Evolutionary conservation across 2,888 invertebrate species (phyloP).

Genomic region (Phytoseiulus persimilis): DNA sequence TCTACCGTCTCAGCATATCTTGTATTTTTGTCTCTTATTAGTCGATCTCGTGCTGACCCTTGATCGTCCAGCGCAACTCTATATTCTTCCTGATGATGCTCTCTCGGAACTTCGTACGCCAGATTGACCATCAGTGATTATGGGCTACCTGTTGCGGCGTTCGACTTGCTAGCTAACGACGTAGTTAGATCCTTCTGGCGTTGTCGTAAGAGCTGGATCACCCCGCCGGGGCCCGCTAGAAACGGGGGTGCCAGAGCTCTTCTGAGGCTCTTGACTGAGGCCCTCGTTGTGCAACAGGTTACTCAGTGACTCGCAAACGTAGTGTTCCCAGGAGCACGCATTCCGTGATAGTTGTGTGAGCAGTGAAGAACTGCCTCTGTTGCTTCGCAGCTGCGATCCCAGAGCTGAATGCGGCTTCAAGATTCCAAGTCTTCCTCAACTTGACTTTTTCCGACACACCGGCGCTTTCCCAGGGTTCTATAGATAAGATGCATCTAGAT

Average conservation of each 20-base stretch:
- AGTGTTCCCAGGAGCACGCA: too few relatives aligned
- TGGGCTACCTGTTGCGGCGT: neutral
- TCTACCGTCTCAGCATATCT: neutral
- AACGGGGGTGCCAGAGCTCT: too few relatives aligned
- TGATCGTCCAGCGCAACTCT: neutral
- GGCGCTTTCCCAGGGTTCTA: neutral
- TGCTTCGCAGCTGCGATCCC: too few relatives aligned
- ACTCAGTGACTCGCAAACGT: too few relatives aligned
- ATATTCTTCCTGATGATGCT: neutral
- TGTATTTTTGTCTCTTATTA: conserved; percentile 5
- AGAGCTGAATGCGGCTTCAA: neutral
- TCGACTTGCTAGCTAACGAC: neutral
- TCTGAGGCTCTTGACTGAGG: too few relatives aligned
- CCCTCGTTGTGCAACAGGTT: too few relatives aligned
- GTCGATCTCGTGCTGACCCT: neutral
- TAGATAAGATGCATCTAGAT: neutral
- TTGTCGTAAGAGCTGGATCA: too few relatives aligned
- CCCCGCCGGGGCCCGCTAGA: too few relatives aligned
- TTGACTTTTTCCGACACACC: neutral
- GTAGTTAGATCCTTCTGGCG: neutral
- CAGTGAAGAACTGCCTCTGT: too few relatives aligned
- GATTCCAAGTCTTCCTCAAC: neutral
- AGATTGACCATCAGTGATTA: neutral
- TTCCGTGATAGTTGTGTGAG: too few relatives aligned
- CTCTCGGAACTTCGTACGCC: neutral